Evolutionary conservation across 2,113 vertebrate species (phyloP), one percentile per base, ranked within the genome.

Genomic region (Otus sunia): DNA sequence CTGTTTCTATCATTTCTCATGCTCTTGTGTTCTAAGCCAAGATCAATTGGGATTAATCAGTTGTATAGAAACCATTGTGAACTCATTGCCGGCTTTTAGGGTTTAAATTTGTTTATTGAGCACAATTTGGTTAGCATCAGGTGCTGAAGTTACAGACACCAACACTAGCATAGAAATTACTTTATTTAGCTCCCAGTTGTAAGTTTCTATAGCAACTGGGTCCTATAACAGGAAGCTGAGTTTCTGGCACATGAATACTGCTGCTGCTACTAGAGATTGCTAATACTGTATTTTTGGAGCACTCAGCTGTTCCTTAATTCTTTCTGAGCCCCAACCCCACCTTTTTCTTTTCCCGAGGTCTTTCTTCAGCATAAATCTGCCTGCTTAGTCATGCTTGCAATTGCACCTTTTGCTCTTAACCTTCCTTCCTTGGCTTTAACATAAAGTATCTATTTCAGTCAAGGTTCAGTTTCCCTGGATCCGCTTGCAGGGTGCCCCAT

Each of bases 131-230:
- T 98, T 98, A 98, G 97, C 96, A 98, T 98, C 98, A 98, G 97
- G 96, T 98, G 96, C 96, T 98, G 91, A 97, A 98, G 97, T 98
- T 98, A 96, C 92, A 97, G 97, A 97, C 97, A 97, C 96, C 97
- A 97, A 94, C 97, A 98, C 96, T 96, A 98, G 98, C 97, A 98
- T 98, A 97, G 97, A 98, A 98, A 98, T 98, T 97, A 98, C 97
- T 98, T 98, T 98, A 98, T 98, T 98, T 98, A 98, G 97, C 88
- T 98, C 98, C 97, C 97, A 97, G 97, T 98, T 98, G 97, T 98
- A 98, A 98, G 98, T 98, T 98, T 98, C 98, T 98, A 98, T 98
- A 98, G 98, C 98, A 98, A 98, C 98, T 97, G 94, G 67, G 92
- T 97, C 88, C 95, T 98, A 75, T 94, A 97, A 95, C 89, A 97